These are phyloP conservation scores for Colinus virginianus DNA, from an alignment of 2,113 vertebrate species.

Conservation along the genomic window DNA sequence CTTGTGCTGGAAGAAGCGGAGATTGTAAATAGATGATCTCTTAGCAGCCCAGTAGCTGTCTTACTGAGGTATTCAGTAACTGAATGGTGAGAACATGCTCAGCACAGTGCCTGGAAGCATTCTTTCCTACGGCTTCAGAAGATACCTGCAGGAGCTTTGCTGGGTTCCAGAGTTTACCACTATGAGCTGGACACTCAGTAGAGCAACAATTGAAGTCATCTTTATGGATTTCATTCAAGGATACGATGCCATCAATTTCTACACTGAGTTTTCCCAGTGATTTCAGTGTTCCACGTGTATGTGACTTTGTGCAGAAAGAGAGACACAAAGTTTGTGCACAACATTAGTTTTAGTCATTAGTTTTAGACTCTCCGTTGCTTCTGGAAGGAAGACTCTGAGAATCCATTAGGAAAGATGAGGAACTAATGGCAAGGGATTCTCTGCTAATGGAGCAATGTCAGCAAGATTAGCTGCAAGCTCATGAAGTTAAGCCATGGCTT, in stretches of 20 bases:
- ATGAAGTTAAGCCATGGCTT: background rate
- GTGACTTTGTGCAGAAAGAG: background rate
- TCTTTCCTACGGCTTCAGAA: background rate
- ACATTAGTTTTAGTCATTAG: background rate
- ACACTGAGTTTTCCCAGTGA: background rate
- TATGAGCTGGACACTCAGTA: background rate
- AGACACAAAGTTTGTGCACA: background rate
- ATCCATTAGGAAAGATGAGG: background rate
- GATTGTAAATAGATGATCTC: background rate
- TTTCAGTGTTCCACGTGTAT: accelerated
- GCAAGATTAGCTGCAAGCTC: background rate
- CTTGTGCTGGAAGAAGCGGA: background rate
- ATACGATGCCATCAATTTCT: background rate
- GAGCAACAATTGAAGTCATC: background rate
- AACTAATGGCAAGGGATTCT: background rate
- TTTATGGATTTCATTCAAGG: background rate
- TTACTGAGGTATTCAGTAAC: background rate
- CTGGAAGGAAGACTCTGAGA: background rate
- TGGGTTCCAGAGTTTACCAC: background rate
- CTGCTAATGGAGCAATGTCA: background rate
- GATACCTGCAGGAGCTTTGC: background rate
- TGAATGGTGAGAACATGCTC: background rate
- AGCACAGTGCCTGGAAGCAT: background rate
- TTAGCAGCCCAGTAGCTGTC: background rate
- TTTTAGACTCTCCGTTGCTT: background rate